Percentiles rank a stretch among this genome's conserved stretches.
Conservation (phyloP, 2,797 vertebrate genomes). For the Masticophis lateralis region DNA sequence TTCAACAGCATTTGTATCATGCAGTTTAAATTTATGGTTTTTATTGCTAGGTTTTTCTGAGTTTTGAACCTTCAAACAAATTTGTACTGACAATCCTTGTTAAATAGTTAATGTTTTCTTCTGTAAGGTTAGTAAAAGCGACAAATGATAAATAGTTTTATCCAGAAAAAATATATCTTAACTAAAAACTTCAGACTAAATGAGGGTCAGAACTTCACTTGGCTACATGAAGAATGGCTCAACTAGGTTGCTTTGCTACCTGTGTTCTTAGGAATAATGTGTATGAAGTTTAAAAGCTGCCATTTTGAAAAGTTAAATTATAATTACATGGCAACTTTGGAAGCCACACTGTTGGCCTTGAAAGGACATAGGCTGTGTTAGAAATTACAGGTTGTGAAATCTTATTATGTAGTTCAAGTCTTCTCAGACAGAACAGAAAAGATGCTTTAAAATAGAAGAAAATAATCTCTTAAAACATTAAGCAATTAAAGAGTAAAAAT, state of each 20-base stretch:
- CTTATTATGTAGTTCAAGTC: background rate
- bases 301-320: background rate
- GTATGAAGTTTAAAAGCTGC: background rate
- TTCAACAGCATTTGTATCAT: background rate
- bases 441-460: background rate
- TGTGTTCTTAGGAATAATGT: background rate
- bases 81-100: background rate
- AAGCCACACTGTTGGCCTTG: background rate
- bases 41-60: background rate
- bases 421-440: background rate
- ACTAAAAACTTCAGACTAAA: background rate
- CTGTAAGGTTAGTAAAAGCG: background rate
- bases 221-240: background rate
- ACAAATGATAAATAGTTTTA: background rate
- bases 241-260: background rate
- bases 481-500: background rate
- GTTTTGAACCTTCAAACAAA: background rate
- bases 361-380: background rate
- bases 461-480: background rate
- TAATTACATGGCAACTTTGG: background rate
- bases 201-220: background rate
- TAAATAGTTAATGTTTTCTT: background rate
- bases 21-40: background rate
- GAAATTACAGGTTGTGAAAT: background rate
- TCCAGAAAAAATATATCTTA: background rate